A percentile compares a stretch with the other conserved stretches of the same genome.
Conservation (phyloP, 2,888 invertebrate species). For the Ramazzottius varieornatus region DNA sequence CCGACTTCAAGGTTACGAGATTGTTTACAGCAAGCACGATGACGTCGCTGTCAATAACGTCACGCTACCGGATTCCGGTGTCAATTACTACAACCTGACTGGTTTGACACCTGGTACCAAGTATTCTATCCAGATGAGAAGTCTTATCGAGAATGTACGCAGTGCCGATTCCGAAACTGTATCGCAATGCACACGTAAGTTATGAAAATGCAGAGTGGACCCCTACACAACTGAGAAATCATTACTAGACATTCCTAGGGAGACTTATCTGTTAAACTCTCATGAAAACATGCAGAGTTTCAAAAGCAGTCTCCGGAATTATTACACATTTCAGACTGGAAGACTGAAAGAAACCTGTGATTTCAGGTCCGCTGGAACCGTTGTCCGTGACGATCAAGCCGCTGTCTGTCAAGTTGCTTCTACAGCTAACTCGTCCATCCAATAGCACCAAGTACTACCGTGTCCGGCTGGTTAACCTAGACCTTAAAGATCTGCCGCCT, state of each 20-base stretch:
- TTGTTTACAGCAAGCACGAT: not conserved
- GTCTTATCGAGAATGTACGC: not conserved
- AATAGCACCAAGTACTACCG: conserved; percentile 1
- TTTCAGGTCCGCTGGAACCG: not conserved
- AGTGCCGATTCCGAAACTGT: not conserved
- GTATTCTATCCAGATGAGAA: not conserved
- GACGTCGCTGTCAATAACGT: not conserved
- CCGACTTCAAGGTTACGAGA: not conserved
- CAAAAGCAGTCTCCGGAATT: too few relatives aligned
- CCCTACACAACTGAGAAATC: not conserved
- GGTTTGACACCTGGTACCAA: not conserved
- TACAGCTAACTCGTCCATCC: not conserved
- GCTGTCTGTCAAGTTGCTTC: not conserved
- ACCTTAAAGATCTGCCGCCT: not conserved
- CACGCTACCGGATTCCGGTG: not conserved
- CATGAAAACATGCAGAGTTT: not conserved
- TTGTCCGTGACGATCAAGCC: not conserved
- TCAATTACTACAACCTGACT: not conserved
- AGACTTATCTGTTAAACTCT: not conserved
- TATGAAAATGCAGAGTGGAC: not conserved
- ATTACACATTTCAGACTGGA: too few relatives aligned
- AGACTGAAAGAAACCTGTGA: too few relatives aligned
- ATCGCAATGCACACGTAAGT: not conserved
- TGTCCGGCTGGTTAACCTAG: not conserved
- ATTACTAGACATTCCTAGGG: not conserved